Percentiles rank a stretch among this genome's conserved stretches.
phyloP scores from a whole-genome alignment of 2,113 vertebrate genomes.

The Sphaerodactylus townsendi region DNA sequence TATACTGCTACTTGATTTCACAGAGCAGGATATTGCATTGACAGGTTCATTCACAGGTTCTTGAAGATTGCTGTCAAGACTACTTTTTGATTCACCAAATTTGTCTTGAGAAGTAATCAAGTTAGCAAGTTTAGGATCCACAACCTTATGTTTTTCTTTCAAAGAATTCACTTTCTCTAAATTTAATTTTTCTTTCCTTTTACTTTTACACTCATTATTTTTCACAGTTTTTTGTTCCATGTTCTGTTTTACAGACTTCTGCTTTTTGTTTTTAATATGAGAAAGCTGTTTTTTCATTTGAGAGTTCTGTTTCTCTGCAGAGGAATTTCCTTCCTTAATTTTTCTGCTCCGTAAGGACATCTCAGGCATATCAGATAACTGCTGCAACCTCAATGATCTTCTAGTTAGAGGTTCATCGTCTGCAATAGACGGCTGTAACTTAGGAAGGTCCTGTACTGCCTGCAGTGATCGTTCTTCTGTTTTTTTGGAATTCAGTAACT shows the following conservation, averaged over 20 bases:
- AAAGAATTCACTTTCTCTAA: conserved; percentile 55
- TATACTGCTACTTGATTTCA: conserved; percentile 54
- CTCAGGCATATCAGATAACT: conserved; percentile 61
- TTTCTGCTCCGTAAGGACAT: conserved; percentile 71
- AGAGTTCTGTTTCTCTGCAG: conserved; percentile 57
- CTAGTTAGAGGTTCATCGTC: conserved; percentile 61
- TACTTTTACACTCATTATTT: conserved; percentile 47
- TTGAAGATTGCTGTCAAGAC: conserved; percentile 28
- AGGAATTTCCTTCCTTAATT: conserved; percentile 59
- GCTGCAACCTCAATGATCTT: conserved; percentile 75
- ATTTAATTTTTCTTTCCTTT: conserved; percentile 32
- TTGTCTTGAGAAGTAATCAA: conserved; percentile 27
- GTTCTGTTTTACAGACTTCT: conserved; percentile 62
- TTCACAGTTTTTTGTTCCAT: conserved; percentile 56
- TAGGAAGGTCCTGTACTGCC: conserved; percentile 54
- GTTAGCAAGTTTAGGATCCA: conserved; percentile 46
- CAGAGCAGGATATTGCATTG: conserved; percentile 12
- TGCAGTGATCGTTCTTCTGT: conserved; percentile 65
- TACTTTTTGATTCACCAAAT: conserved; percentile 30
- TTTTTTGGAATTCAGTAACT: conserved; percentile 54
- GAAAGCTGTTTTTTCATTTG: conserved; percentile 47
- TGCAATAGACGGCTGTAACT: conserved; percentile 15
- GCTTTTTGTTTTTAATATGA: conserved; percentile 43
- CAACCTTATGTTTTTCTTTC: conserved; percentile 65
- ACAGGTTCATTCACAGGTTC: conserved; percentile 44